phyloP scores from a whole-genome alignment of 1,140 invertebrate species.

The Drosophila biarmipes region DNA sequence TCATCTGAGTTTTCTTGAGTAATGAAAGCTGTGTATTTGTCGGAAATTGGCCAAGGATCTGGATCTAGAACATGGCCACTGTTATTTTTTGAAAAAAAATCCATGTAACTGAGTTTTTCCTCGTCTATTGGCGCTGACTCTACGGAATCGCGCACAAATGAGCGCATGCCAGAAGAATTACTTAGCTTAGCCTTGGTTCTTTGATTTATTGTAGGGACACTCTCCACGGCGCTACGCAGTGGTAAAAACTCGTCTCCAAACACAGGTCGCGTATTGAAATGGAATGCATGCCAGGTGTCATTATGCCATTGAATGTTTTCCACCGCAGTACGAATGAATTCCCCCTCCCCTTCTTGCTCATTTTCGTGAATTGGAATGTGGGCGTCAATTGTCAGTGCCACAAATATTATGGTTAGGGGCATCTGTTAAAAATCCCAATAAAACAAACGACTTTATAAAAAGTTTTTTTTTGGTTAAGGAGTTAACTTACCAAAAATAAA shows the following conservation, averaged over 20 bases:
- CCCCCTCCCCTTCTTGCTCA: slow-evolving; percentile 60
- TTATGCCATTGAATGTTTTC: slow-evolving; percentile 85
- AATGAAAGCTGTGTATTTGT: slow-evolving; percentile 85
- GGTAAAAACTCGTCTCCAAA: slow-evolving; percentile 84
- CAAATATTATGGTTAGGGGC: slow-evolving; percentile 31
- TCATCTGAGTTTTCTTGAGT: slow-evolving; percentile 29
- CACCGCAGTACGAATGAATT: slow-evolving; percentile 86
- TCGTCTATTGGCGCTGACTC: slow-evolving; percentile 86
- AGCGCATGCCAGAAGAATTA: slow-evolving; percentile 45
- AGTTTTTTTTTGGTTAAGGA: background rate
- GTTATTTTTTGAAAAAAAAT: slow-evolving; percentile 31
- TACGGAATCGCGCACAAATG: slow-evolving; percentile 87
- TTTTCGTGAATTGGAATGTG: slow-evolving; percentile 76
- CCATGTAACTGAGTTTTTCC: slow-evolving; percentile 18
- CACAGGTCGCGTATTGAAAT: slow-evolving; percentile 51
- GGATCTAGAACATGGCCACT: slow-evolving; percentile 25
- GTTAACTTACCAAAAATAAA: slow-evolving; percentile 59
- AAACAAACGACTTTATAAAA: background rate
- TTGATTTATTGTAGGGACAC: slow-evolving; percentile 84
- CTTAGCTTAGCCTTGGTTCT: slow-evolving; percentile 32
- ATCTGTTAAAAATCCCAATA: slow-evolving; percentile 13
- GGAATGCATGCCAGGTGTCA: slow-evolving; percentile 46
- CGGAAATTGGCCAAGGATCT: slow-evolving; percentile 65
- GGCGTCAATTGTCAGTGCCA: slow-evolving; percentile 10
- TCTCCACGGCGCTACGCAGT: slow-evolving; percentile 87